Evolutionary conservation across 2,113 vertebrate genomes (phyloP), one percentile per base, ranked within the genome.

Genomic region (Oceanodroma tethys): DNA sequence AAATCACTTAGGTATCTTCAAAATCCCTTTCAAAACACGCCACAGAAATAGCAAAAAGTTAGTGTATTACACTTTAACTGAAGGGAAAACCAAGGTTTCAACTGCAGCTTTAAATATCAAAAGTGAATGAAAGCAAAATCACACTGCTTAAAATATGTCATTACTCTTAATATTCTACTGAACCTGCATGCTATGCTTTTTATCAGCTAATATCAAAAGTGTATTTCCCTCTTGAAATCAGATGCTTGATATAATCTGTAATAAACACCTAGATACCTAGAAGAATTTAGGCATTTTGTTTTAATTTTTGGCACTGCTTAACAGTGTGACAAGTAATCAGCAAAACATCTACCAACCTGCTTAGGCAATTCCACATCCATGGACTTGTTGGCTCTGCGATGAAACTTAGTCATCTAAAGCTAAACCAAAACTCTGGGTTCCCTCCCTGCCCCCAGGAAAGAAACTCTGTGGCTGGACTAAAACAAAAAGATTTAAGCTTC

Each of bases 331-430:
- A 88, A 72, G 58, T 48, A 86, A 92, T 45, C 40, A 0, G 0
- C 36, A 72, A 94, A 94, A 91, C 70, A 88, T 50, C 48, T 94
- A 79, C 84, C 58, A 88, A 82, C 62, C 73, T 90, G 78, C 90
- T 90, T 42, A 53, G 70, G 81, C 81, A 91, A 80, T 68, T 80
- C 90, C 72, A 36, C 78, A 88, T 48, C 60, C 81, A 85, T 32
- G 40, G 84, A 56, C 78, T 95, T 87, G 70, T n/a, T 88, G 21
- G 53, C 66, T 93, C 40, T 66, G 74, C 7, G 7, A 76, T 53
- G 43, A 84, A 94, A 80, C 0, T 89, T 67, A 81, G 43, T 89
- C 56, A 87, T 80, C 53, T 82, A 73, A 65, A 85, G 58, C 40
- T 79, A 87, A 88, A 90, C 22, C 55, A 59, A 56, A 89, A 19